Evolutionary conservation across 2,888 invertebrate genomes (phyloP), one percentile per base, ranked within the genome.

Genomic region (Bugula neritina): DNA sequence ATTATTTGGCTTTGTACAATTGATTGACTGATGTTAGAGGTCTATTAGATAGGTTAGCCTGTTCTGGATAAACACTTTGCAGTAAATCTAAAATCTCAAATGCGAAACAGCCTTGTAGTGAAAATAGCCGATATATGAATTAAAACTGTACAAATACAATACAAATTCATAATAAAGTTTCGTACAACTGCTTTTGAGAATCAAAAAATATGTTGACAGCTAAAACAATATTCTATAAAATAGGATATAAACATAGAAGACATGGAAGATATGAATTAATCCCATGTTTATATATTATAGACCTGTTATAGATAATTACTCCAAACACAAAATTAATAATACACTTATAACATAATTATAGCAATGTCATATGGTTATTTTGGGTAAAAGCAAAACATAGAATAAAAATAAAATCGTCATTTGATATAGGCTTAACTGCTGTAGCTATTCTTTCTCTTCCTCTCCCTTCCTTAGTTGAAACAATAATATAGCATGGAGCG

Each of bases 211-310:
- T 43, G 43, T 43, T 43, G 5, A 43, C 21, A 63, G 10, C 63
- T 63, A 63, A 63, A 63, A 63, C 63, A 63, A 63, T 63, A 63
- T 63, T 63, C 31, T 31, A 25, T 63, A 63, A 63, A 63, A 63
- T 63, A 63, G 21, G 5, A 31, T 29, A 10, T 31, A 55, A 55
- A n/a, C 25, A 23, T 5, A 5, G 25, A n/a, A n/a, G 17, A 63
- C 29, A 63, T 63, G 63, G 63, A 63, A 63, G 34, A 31, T 13
- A 63, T 10, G 21, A 31, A 63, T 31, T 13, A 31, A 13, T 57
- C 23, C 23, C 57, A 57, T 21, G 43, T 43, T n/a, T n/a, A n/a
- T n/a, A 43, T 17, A 43, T 43, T 5, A 43, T 10, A 5, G 17
- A 43, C 43, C 17, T 43, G 17, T 43, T 43, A 17, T 43, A 43